Percentiles rank a stretch among this genome's conserved stretches.
phyloP scores from a whole-genome alignment of 2,797 vertebrate genomes.

The Poeciliopsis gracilis region DNA sequence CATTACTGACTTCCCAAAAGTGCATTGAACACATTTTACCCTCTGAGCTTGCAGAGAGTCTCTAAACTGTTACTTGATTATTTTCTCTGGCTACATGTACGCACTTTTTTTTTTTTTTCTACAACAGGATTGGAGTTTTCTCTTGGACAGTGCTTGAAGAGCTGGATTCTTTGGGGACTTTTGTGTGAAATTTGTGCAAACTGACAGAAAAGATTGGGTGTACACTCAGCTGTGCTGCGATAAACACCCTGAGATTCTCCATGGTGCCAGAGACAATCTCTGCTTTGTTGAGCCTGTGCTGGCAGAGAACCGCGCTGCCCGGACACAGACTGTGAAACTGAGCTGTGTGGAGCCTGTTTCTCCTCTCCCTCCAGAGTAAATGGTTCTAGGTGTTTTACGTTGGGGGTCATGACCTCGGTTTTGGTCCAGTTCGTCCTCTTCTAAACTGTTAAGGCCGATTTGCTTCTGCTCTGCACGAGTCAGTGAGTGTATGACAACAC shows the following conservation, averaged over 20 bases:
- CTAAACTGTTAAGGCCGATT: conserved; percentile 5
- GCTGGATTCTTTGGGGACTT: conserved; percentile 1
- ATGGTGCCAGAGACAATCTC: neutral
- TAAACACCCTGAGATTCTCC: conserved; percentile 4
- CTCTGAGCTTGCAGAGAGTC: neutral
- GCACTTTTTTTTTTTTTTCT: neutral
- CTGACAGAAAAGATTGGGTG: neutral
- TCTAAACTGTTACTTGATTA: neutral
- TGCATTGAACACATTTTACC: neutral
- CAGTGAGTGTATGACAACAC: conserved; percentile 5
- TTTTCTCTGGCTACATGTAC: neutral
- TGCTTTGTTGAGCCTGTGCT: conserved; percentile 7
- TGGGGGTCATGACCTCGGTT: conserved; percentile 20
- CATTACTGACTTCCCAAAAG: neutral
- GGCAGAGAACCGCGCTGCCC: neutral
- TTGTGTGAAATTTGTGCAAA: conserved; percentile 2
- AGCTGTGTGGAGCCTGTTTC: neutral
- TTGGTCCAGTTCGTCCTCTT: conserved; percentile 24
- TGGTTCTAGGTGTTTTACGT: conserved; percentile 12
- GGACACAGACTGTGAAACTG: neutral
- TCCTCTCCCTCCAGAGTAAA: conserved; percentile 11
- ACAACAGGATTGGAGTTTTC: neutral
- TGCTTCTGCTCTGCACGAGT: conserved; percentile 2
- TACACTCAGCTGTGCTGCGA: neutral
- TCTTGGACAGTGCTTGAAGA: neutral